Percentiles rank a stretch among this genome's conserved stretches.
Evolutionary conservation across 2,797 vertebrate genomes (phyloP).

Genomic region (Euphonia xanthogaster): DNA sequence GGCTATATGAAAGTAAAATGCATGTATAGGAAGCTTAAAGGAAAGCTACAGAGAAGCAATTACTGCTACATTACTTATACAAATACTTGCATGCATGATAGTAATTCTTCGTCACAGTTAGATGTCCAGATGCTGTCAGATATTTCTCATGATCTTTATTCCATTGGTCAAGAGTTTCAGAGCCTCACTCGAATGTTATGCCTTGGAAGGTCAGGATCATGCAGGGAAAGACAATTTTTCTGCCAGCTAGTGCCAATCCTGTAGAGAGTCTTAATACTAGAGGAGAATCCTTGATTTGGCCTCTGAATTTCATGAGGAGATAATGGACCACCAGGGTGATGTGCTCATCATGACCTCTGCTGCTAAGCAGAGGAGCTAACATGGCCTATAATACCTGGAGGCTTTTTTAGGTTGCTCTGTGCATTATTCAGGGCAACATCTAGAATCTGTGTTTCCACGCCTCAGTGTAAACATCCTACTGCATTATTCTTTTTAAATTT

Average conservation of each 20-base stretch:
- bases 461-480: background rate
- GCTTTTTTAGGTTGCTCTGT: background rate
- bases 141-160: slow-evolving; percentile 18
- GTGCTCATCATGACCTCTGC: slow-evolving; percentile 42
- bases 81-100: background rate
- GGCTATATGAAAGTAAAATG: background rate
- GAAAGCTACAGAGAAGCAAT: background rate
- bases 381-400: background rate
- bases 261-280: slow-evolving; percentile 13
- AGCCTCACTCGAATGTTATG: background rate
- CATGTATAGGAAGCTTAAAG: background rate
- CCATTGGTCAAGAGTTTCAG: slow-evolving; percentile 33
- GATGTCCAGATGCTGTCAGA: background rate
- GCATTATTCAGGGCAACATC: background rate
- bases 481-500: background rate
- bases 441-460: background rate
- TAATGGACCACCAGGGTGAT: slow-evolving; percentile 38
- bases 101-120: background rate
- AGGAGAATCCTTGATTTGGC: slow-evolving; percentile 48
- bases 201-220: slow-evolving; percentile 42
- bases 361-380: slow-evolving; percentile 54
- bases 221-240: slow-evolving; percentile 49
- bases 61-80: background rate
- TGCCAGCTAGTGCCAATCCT: slow-evolving; percentile 15
- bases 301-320: slow-evolving; percentile 59